These are phyloP conservation scores for Polyommatus iphigenia DNA, from an alignment of 2,888 invertebrate genomes.

Conservation along the genomic window DNA sequence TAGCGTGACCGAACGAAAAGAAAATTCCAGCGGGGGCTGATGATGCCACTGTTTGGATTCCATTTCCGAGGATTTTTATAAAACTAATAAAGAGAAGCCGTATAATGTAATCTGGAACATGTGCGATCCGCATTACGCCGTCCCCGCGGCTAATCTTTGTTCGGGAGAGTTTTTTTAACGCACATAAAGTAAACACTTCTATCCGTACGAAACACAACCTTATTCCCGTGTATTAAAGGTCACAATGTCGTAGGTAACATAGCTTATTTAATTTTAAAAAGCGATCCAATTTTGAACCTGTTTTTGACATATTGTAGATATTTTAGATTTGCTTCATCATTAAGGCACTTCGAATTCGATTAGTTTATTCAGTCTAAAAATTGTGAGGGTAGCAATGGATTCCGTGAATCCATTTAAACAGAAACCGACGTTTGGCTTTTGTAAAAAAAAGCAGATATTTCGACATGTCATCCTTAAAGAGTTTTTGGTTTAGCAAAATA, in stretches of 20 bases:
- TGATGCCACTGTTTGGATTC: slow-evolving; percentile 25
- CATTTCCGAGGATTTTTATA: slow-evolving; percentile 39
- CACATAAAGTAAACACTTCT: slow-evolving; percentile 15
- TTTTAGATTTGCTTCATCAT: slow-evolving; percentile 8
- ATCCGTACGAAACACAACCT: background rate
- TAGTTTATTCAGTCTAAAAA: background rate
- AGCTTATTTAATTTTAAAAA: slow-evolving; percentile 14
- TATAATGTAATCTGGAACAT: slow-evolving; percentile 40
- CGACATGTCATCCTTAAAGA: too few species aligned
- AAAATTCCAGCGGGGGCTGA: slow-evolving; percentile 7
- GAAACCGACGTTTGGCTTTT: background rate
- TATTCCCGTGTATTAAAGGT: background rate
- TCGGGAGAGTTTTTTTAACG: slow-evolving; percentile 29
- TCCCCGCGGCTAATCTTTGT: slow-evolving; percentile 33
- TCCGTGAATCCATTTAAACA: background rate
- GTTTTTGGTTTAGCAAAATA: too few species aligned
- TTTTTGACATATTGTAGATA: slow-evolving; percentile 18
- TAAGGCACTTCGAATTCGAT: background rate
- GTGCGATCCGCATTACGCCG: slow-evolving; percentile 32
- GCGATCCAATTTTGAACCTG: slow-evolving; percentile 21
- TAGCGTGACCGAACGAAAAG: background rate
- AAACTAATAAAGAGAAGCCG: slow-evolving; percentile 42
- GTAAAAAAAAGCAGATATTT: background rate
- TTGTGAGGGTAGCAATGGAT: background rate
- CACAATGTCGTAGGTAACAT: background rate